Evolutionary conservation across 2,888 invertebrate species (phyloP), one percentile per base, ranked within the genome.

Genomic region (Ferdinandea cuprea): DNA sequence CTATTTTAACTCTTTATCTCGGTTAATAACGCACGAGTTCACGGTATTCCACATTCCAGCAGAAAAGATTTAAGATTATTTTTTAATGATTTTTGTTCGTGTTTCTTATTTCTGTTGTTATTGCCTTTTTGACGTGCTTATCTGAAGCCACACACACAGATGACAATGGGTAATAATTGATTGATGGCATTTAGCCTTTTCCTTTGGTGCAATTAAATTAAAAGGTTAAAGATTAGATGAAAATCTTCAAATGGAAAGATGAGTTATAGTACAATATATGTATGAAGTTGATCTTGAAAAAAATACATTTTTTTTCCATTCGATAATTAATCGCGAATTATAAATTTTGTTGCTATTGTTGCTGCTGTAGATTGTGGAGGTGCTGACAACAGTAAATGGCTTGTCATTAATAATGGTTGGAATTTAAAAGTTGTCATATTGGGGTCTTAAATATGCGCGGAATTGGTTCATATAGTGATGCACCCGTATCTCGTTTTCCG

Each of bases 181-280:
- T 74, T 74, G 66, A 74, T 74, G 74, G 7, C 66, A 58, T 74
- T 74, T 66, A 50, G 58, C 74, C 66, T 74, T 74, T 63, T 56
- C 1, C 44, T 63, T 48, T 21, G 56, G 58, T 74, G 74, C 58
- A 74, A 74, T 74, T 58, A 65, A 58, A 58, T 66, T 50, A 48
- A 73, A 65, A 56, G 63, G 63, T 63, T 65, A 46, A 11, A 65
- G 73, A 65, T 56, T 35, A 13, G 52, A 56, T 69, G 17, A 52
- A 32, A 13, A 50, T 50, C 15, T 42, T 40, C 30, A 9, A 8
- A 17, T 6, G 40, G 9, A 0, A 37, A 25, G 19, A 21, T 66
- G 40, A n/a, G n/a, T 30, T 28, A 30, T 66, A 40, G n/a, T n/a
- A n/a, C 17, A 15, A 40, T 7, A 17, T 21, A n/a, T n/a, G n/a